These are phyloP conservation scores for Hemichromis elongatus DNA, from an alignment of 2,113 vertebrate species.

Conservation along the genomic window DNA sequence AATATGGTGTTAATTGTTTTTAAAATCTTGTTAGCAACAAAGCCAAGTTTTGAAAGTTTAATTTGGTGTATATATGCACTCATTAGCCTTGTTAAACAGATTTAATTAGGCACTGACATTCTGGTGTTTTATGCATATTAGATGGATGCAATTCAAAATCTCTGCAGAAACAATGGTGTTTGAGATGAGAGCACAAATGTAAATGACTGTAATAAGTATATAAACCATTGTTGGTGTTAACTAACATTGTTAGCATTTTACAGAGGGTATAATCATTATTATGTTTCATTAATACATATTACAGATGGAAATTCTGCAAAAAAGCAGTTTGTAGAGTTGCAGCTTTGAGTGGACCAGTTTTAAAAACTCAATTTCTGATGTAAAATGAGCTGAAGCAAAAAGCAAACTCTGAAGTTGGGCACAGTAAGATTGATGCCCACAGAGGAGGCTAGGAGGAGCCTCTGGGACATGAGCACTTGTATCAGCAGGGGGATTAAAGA, in stretches of 20 bases:
- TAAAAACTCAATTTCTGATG: constrained; percentile 46
- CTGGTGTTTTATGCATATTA: neutral
- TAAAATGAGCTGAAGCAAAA: constrained; percentile 46
- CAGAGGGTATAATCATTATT: neutral
- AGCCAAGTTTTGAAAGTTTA: neutral
- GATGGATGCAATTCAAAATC: constrained; percentile 3
- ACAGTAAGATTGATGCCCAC: constrained; percentile 65
- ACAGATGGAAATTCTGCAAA: neutral
- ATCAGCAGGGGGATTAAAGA: constrained; percentile 72
- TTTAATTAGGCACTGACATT: neutral
- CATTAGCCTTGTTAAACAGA: constrained; percentile 12
- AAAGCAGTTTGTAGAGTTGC: neutral
- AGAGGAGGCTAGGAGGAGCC: constrained; percentile 55
- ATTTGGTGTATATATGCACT: neutral
- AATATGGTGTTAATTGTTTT: constrained; percentile 56
- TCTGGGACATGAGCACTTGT: constrained; percentile 63
- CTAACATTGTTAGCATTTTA: neutral
- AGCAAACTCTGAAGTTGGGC: constrained; percentile 47
- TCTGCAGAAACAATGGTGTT: neutral
- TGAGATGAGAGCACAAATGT: neutral
- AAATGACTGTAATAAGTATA: neutral
- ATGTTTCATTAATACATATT: neutral
- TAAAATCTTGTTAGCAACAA: constrained; percentile 3
- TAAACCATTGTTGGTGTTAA: neutral
- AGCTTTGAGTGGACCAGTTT: constrained; percentile 42